These are phyloP conservation scores for Grus americana DNA, from an alignment of 2,113 vertebrate species.

Conservation along the genomic window DNA sequence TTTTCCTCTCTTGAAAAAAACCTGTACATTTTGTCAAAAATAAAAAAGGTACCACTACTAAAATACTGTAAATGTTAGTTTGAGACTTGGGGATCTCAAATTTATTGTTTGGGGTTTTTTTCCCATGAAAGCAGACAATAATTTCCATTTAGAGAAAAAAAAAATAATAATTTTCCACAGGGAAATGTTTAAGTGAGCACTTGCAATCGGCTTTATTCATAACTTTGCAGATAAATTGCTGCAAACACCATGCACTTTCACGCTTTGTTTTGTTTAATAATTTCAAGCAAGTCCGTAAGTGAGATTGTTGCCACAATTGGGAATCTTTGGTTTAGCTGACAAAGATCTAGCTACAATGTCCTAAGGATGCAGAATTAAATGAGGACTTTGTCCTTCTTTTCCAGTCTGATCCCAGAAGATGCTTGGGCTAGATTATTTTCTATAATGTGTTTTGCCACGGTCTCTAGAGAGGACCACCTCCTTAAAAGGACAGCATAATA, in stretches of 20 bases:
- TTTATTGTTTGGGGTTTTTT: no score
- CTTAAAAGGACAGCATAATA: conserved; percentile 20
- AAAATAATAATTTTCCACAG: neutral
- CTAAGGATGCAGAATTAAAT: conserved; percentile 27
- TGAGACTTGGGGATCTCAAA: neutral
- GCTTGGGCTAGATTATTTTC: neutral
- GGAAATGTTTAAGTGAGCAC: neutral
- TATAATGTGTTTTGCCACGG: neutral
- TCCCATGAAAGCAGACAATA: neutral
- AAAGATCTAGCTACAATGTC: neutral
- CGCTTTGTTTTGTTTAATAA: neutral
- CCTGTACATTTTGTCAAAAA: neutral
- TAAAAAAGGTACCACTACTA: neutral
- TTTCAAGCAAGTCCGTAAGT: neutral
- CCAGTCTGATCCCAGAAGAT: neutral
- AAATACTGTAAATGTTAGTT: neutral
- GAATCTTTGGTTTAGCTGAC: neutral
- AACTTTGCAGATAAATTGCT: neutral
- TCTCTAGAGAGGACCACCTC: neutral
- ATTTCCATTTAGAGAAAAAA: neutral
- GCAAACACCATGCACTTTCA: neutral
- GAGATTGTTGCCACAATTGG: neutral
- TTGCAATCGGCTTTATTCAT: neutral
- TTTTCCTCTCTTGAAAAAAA: neutral
- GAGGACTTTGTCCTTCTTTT: neutral